Conservation (phyloP, 2,797 vertebrate genomes). For the Psittacula derbiana region DNA sequence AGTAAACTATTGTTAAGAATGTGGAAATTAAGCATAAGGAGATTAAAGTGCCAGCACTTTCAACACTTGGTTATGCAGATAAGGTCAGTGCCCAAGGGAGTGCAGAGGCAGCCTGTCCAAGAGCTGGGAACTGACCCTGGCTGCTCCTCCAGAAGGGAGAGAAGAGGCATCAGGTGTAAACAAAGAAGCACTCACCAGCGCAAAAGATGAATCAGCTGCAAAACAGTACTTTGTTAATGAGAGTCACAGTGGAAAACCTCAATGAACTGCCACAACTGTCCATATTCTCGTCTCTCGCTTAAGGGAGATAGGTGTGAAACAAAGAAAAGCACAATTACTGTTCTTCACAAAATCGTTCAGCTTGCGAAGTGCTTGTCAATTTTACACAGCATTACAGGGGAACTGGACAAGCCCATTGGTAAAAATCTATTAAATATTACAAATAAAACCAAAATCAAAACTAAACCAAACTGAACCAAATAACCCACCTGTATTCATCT, state of each 20-base stretch:
- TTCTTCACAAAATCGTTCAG: background rate
- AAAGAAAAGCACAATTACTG: background rate
- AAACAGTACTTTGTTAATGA: background rate
- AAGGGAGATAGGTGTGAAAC: background rate
- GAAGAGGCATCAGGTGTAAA: background rate
- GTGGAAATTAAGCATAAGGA: background rate
- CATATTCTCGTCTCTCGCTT: background rate
- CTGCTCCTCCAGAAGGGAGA: background rate
- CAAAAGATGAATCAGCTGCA: background rate
- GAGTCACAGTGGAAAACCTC: background rate
- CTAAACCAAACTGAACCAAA: background rate
- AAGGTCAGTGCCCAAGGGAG: background rate
- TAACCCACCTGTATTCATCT: background rate
- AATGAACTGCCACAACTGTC: background rate
- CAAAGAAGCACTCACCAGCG: background rate
- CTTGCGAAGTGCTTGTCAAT: background rate
- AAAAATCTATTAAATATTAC: background rate
- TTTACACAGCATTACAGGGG: background rate
- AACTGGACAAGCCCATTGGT: background rate
- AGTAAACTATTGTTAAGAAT: background rate
- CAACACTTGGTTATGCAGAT: background rate
- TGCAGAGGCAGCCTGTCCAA: accelerated
- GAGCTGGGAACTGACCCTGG: background rate
- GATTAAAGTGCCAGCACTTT: background rate
- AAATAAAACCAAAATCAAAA: background rate